These are phyloP conservation scores for Oscheius sp. DNA, from an alignment of 2,888 invertebrate genomes.

Conservation along the genomic window DNA sequence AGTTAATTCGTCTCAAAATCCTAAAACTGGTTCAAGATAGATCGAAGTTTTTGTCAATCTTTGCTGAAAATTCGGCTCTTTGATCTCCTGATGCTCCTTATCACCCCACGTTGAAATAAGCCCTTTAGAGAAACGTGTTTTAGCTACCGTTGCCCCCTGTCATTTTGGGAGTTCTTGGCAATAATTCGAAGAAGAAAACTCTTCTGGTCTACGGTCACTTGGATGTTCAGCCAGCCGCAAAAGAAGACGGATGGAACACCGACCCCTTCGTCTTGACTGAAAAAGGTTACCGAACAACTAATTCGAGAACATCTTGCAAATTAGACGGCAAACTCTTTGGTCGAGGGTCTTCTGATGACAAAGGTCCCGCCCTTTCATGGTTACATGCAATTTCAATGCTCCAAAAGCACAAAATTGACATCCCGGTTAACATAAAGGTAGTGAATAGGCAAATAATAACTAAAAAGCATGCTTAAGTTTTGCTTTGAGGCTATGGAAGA, in stretches of 20 bases:
- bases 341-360: slow-evolving; percentile 84
- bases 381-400: slow-evolving; percentile 89
- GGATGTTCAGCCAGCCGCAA: slow-evolving; percentile 57
- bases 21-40: neutral
- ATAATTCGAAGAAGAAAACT: slow-evolving; percentile 87
- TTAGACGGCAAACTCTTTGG: slow-evolving; percentile 90
- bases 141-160: slow-evolving; percentile 61
- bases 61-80: neutral
- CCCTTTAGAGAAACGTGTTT: neutral
- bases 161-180: slow-evolving; percentile 74
- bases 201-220: slow-evolving; percentile 90
- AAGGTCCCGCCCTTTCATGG: slow-evolving; percentile 91
- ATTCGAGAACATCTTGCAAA: too few species aligned
- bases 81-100: neutral
- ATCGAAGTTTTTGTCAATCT: neutral
- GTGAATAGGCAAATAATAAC: too few species aligned
- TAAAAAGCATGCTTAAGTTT: too few species aligned
- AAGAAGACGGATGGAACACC: slow-evolving; percentile 83
- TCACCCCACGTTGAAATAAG: neutral
- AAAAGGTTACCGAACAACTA: slow-evolving; percentile 70
- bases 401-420: slow-evolving; percentile 78
- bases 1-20: too few species aligned
- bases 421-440: slow-evolving; percentile 77
- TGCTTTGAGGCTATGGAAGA: slow-evolving; percentile 99
- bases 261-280: slow-evolving; percentile 91